Evolutionary conservation across 30 jellyfish, hydroid and myxozoan species (phyloP).

Genomic region (Morbakka virulenta): DNA sequence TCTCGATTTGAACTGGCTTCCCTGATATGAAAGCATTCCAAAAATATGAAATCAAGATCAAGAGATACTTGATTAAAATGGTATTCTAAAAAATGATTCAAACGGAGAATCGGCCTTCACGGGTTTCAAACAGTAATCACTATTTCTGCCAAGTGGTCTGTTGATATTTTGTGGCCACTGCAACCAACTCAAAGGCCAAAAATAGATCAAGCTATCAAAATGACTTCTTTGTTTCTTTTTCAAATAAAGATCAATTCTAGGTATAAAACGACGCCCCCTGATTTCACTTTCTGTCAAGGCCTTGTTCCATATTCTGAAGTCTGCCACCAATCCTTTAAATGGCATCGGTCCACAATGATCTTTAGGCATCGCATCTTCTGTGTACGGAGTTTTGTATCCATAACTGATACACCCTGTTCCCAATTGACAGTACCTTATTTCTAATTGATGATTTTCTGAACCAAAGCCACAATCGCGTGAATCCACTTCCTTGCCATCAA

Average conservation of each 20-base stretch:
- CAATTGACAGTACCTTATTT: background rate
- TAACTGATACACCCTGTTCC: constrained; percentile 31
- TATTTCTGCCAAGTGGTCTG: background rate
- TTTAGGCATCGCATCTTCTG: background rate
- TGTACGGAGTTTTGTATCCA: constrained; percentile 3
- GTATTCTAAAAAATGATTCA: too few relatives aligned
- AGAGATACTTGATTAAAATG: too few relatives aligned
- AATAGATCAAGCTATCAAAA: background rate
- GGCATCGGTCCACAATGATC: background rate
- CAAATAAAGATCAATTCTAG: background rate
- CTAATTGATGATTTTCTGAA: background rate
- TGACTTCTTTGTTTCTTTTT: background rate
- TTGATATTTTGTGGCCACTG: background rate
- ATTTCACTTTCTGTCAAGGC: background rate
- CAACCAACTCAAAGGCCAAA: background rate
- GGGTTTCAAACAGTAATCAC: background rate
- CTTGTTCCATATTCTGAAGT: constrained; percentile 4
- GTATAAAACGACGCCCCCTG: background rate
- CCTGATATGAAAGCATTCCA: too few relatives aligned
- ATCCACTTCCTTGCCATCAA: constrained; percentile 7
- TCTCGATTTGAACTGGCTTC: too few relatives aligned
- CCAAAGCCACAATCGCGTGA: background rate
- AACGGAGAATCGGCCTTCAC: too few relatives aligned
- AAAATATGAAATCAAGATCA: too few relatives aligned
- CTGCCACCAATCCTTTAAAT: background rate